Conservation (phyloP, 1,140 invertebrate genomes). For the Leptestheria dahalacensis region DNA sequence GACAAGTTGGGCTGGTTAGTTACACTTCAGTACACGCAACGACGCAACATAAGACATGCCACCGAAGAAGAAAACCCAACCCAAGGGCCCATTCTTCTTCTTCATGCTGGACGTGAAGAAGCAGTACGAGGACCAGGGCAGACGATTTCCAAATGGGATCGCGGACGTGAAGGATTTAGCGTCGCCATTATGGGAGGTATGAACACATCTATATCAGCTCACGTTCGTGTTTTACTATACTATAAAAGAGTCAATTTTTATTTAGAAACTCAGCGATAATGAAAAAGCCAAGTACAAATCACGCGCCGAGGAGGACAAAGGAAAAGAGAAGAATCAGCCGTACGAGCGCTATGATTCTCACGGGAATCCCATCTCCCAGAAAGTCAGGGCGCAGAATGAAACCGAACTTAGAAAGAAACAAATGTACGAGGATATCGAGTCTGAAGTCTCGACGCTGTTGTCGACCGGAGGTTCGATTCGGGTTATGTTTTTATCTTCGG, state of each 20-base stretch:
- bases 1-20: too few species aligned
- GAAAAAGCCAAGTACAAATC: slow-evolving; percentile 17
- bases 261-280: slow-evolving; percentile 16
- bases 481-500: neutral
- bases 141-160: slow-evolving; percentile 17
- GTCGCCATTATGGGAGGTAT: slow-evolving; percentile 19
- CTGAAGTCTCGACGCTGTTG: neutral
- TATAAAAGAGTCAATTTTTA: neutral
- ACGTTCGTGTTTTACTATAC: neutral
- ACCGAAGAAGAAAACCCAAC: slow-evolving; percentile 19
- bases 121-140: slow-evolving; percentile 16
- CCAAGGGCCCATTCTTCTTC: slow-evolving; percentile 19
- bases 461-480: neutral
- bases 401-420: neutral
- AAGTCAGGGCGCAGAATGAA: neutral
- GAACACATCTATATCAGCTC: neutral
- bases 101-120: slow-evolving; percentile 19
- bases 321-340: neutral
- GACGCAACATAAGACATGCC: too few species aligned
- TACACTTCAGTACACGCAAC: too few species aligned
- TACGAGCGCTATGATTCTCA: slow-evolving; percentile 5
- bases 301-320: slow-evolving; percentile 16
- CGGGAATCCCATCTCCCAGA: slow-evolving; percentile 5
- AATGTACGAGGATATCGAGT: slow-evolving; percentile 7
- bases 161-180: slow-evolving; percentile 16